A percentile compares a stretch with the other conserved stretches of the same genome.
phyloP scores from a whole-genome alignment of 1,140 invertebrate genomes.

The Leptopilina boulardi region DNA sequence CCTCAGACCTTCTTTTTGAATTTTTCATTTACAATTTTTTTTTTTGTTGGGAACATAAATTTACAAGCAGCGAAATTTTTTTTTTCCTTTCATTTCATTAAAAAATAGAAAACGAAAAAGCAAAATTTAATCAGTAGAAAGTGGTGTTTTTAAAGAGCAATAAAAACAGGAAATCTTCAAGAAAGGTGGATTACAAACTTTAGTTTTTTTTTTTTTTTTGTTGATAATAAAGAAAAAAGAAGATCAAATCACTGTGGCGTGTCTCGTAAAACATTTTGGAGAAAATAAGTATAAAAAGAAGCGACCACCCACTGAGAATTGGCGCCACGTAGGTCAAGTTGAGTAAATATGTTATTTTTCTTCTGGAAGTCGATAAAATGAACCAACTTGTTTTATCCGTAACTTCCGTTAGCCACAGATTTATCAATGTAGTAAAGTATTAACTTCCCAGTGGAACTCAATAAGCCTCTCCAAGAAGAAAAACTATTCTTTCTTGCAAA shows the following conservation, averaged over 20 bases:
- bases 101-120: not conserved
- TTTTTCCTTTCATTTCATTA: no score
- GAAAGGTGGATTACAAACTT: constrained; percentile 22
- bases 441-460: constrained; percentile 35
- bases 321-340: constrained; percentile 36
- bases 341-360: constrained; percentile 43
- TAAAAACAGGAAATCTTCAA: not conserved
- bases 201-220: no score
- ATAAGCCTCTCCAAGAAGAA: constrained; percentile 41
- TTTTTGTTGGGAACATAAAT: no score
- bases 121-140: not conserved
- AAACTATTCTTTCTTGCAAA: constrained; percentile 36
- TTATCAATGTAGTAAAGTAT: constrained; percentile 41
- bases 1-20: no score
- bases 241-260: not conserved
- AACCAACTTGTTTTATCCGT: constrained; percentile 33
- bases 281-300: constrained; percentile 9
- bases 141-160: not conserved
- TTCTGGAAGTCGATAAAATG: constrained; percentile 24
- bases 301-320: not conserved
- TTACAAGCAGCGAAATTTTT: no score
- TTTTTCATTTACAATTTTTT: no score
- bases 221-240: not conserved
- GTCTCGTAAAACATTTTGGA: constrained; percentile 2
- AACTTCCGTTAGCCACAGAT: constrained; percentile 45